These are phyloP conservation scores for Eclectus roratus DNA, from an alignment of 2,113 vertebrate genomes.

Conservation along the genomic window DNA sequence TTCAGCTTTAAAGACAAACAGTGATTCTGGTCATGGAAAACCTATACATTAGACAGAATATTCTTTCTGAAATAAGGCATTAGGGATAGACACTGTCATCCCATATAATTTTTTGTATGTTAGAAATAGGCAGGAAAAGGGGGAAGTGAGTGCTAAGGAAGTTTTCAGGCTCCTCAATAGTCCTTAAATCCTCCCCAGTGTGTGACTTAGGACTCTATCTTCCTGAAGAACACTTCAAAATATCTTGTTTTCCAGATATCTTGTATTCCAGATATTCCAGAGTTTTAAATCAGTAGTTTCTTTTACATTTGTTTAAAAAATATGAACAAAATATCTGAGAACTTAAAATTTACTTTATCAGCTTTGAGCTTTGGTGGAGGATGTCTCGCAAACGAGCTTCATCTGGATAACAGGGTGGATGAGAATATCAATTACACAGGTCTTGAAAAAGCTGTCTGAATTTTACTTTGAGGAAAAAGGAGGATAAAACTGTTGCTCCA, in stretches of 20 bases:
- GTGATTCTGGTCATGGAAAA: not conserved
- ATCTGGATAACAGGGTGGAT: not conserved
- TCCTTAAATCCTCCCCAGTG: not conserved
- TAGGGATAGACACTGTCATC: not conserved
- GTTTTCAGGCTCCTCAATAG: not conserved
- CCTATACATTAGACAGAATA: not conserved
- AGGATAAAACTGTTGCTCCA: not conserved
- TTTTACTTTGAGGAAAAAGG: not conserved
- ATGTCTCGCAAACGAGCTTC: not conserved
- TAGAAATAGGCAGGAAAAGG: not conserved
- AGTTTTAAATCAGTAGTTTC: not conserved
- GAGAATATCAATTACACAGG: not conserved
- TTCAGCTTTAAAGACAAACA: not conserved
- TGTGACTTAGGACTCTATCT: not conserved
- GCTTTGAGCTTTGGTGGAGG: not conserved
- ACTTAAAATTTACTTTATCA: not conserved
- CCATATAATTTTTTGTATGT: not conserved
- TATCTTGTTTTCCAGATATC: not conserved
- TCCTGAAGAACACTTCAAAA: not conserved
- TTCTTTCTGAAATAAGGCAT: not conserved
- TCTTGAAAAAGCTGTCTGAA: not conserved
- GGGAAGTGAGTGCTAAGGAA: not conserved
- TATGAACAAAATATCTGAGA: not conserved
- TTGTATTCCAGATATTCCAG: not conserved
- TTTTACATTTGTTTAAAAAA: not conserved